phyloP scores from a whole-genome alignment of 2,888 invertebrate species.

The Sycophila texana region DNA sequence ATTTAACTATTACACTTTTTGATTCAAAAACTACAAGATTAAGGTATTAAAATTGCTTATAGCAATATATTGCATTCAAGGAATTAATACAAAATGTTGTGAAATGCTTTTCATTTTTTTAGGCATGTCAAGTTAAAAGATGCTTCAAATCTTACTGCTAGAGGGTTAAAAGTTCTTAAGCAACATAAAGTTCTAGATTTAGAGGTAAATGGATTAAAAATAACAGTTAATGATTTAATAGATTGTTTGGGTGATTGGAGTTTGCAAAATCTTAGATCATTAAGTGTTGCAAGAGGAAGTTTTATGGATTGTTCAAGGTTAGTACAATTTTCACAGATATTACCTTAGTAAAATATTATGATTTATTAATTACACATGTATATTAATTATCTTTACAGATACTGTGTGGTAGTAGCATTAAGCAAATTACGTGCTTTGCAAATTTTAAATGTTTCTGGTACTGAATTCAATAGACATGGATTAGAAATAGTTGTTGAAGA shows the following conservation, averaged over 20 bases:
- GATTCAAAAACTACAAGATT: slow-evolving; percentile 79
- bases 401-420: slow-evolving; percentile 79
- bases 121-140: slow-evolving; percentile 79
- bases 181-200: slow-evolving; percentile 81
- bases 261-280: slow-evolving; percentile 78
- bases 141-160: slow-evolving; percentile 78
- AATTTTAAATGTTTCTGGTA: slow-evolving; percentile 81
- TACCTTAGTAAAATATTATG: not conserved
- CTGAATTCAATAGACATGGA: slow-evolving; percentile 82
- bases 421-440: slow-evolving; percentile 80
- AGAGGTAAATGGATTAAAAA: slow-evolving; percentile 79
- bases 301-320: slow-evolving; percentile 80
- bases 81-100: not conserved
- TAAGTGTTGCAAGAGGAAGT: slow-evolving; percentile 81
- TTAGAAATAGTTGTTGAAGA: slow-evolving; percentile 82
- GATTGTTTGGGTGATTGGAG: slow-evolving; percentile 83
- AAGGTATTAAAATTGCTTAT: slow-evolving; percentile 69
- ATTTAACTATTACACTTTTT: slow-evolving; percentile 80
- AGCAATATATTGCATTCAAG: not conserved
- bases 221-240: slow-evolving; percentile 80
- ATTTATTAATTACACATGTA: slow-evolving; percentile 30
- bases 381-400: slow-evolving; percentile 69
- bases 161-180: slow-evolving; percentile 79
- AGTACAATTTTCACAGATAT: slow-evolving; percentile 52
- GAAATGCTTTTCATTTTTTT: slow-evolving; percentile 56